A percentile compares a stretch with the other conserved stretches of the same genome.
phyloP scores from a whole-genome alignment of 2,888 invertebrate species.

The Macrophya alboannulata region DNA sequence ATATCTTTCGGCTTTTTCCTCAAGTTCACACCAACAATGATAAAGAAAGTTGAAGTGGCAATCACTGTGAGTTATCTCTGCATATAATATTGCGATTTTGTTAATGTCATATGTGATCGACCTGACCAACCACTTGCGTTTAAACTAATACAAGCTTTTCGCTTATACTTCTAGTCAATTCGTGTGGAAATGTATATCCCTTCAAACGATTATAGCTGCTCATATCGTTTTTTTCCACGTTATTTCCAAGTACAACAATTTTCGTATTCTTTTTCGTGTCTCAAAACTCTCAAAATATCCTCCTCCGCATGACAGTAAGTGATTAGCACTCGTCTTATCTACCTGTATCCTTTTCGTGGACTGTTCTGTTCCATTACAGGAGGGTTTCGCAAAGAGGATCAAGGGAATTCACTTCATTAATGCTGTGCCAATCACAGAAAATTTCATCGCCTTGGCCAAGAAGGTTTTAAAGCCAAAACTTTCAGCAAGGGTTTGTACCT shows the following conservation, averaged over 20 bases:
- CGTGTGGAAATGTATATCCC: background rate
- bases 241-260: background rate
- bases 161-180: background rate
- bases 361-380: conserved; percentile 74
- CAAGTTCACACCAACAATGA: conserved; percentile 77
- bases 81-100: background rate
- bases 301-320: background rate
- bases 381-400: conserved; percentile 85
- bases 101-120: background rate
- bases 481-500: conserved; percentile 83
- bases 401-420: conserved; percentile 86
- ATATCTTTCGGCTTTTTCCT: conserved; percentile 73
- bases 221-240: background rate
- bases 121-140: background rate
- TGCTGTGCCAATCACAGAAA: conserved; percentile 83
- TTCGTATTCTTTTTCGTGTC: no score
- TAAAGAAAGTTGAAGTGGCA: conserved; percentile 80
- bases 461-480: conserved; percentile 86
- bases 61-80: conserved; percentile 77
- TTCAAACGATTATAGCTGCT: background rate
- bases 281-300: background rate
- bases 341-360: background rate
- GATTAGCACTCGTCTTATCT: background rate
- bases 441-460: conserved; percentile 83
- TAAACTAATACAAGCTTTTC: background rate